These are phyloP conservation scores for Euleptes europaea DNA, from an alignment of 2,113 vertebrate species.

Conservation along the genomic window DNA sequence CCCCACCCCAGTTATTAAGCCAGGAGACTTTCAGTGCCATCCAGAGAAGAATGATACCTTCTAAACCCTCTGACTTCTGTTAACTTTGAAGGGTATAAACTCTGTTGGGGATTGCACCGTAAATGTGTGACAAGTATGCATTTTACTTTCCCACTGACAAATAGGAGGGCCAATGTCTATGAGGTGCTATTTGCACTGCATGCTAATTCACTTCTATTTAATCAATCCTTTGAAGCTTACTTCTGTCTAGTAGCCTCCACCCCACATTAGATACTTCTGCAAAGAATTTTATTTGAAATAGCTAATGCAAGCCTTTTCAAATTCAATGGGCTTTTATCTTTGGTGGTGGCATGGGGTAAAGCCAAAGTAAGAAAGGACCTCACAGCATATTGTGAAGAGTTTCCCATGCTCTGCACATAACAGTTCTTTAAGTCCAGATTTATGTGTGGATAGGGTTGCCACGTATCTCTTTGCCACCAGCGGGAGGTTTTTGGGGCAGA, in stretches of 20 bases:
- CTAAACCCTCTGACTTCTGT: too few species aligned
- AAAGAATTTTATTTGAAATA: not conserved
- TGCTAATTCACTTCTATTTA: not conserved
- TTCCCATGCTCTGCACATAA: not conserved
- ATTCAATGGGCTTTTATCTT: not conserved
- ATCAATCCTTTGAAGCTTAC: not conserved
- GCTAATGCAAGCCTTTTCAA: not conserved
- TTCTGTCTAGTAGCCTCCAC: not conserved
- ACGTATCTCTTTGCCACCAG: too few species aligned
- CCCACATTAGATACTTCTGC: not conserved
- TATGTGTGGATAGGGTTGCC: not conserved
- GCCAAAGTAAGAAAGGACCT: not conserved
- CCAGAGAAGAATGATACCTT: too few species aligned
- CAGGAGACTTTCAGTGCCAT: conserved; percentile 44
- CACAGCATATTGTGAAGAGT: not conserved
- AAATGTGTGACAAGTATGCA: conserved; percentile 59
- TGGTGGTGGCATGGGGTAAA: not conserved
- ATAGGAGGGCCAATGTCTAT: not conserved
- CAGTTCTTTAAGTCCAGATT: not conserved
- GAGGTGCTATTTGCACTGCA: not conserved
- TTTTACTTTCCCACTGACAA: not conserved
- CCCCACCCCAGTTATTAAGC: conserved; percentile 63
- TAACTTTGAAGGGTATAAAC: too few species aligned
- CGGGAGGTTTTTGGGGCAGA: too few species aligned
- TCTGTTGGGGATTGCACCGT: too few species aligned